phyloP scores from a whole-genome alignment of 2,888 invertebrate genomes.

The Clivina fossor region DNA sequence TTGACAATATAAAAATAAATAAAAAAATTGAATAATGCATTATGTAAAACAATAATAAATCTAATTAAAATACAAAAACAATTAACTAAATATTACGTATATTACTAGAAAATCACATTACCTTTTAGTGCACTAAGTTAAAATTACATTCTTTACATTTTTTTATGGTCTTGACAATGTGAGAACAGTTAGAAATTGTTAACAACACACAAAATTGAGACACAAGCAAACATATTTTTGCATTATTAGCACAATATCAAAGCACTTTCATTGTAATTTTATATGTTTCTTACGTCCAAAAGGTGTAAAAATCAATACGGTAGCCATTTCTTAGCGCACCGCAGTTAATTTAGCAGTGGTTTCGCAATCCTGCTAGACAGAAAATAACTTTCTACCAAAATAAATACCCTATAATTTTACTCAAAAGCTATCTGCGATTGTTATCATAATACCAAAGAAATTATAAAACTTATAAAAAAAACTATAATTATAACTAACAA shows the following conservation, averaged over 20 bases:
- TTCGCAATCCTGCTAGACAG: constrained; percentile 14
- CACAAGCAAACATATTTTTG: constrained; percentile 24
- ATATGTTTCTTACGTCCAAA: constrained; percentile 50
- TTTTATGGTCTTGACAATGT: constrained; percentile 7
- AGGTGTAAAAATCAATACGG: constrained; percentile 50
- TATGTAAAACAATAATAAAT: neutral
- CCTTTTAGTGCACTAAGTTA: constrained; percentile 1
- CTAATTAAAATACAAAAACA: neutral
- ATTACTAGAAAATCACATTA: neutral
- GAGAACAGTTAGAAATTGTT: constrained; percentile 12
- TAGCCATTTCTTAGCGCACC: constrained; percentile 50
- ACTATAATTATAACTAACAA: no score
- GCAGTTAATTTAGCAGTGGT: constrained; percentile 22
- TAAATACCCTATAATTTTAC: constrained; percentile 24
- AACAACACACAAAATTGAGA: constrained; percentile 13
- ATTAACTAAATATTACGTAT: neutral
- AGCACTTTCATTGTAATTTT: constrained; percentile 30
- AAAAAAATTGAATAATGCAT: neutral
- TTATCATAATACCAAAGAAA: no score
- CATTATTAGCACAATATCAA: constrained; percentile 22
- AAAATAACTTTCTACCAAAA: constrained; percentile 27
- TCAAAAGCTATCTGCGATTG: no score
- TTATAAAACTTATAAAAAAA: no score
- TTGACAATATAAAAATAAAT: neutral
- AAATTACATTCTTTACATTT: constrained; percentile 20